Base-by-base conservation (phyloP, 2,797 vertebrate species). In the Discoglossus pictus region DNA sequence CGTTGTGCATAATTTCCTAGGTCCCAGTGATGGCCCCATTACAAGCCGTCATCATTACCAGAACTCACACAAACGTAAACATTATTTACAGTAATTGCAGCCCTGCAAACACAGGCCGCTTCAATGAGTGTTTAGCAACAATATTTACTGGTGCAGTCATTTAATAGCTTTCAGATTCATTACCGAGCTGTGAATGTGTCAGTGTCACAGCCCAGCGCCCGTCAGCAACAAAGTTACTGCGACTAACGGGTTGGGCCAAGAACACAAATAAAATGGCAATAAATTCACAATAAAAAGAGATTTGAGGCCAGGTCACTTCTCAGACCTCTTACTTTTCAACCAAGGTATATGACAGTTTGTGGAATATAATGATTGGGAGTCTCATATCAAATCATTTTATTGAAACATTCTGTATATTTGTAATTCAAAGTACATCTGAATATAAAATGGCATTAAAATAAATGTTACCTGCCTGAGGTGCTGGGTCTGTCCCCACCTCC, bases 111-210 rank as follows among this genome's bases (percentile, higher is more conserved):
- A 39, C 52, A 38, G 21, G 18, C 25, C 11, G 17, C 23, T 50
- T 53, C 50, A 44, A 40, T 50, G 43, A 50, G 54, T 42, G 17
- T 60, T 67, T 43, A 43, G 46, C 48, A 35, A 35, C 55, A 60
- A 67, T 67, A 67, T 67, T 67, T 60, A 67, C 65, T 42, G 42
- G 13, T 11, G 7, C 16, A 43, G 44, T 59, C 23, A 48, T 67
- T 67, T 42, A 60, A 59, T 48, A 31, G 54, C 38, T 54, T 27
- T 15, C 11, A 39, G 51, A 58, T 59, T 58, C 53, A 59, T 51
- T 67, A 48, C 34, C 13, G 21, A 24, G 13, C 36, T 2, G 35
- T 6, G 17, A 52, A 16, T 55, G 15, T 55, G 31, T 38, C 51
- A 21, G 21, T 25, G 53, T 40, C 53, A 56, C 20, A 24, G 7